These are phyloP conservation scores for Cynoglossus semilaevis DNA, from an alignment of 2,113 vertebrate species.

Conservation along the genomic window DNA sequence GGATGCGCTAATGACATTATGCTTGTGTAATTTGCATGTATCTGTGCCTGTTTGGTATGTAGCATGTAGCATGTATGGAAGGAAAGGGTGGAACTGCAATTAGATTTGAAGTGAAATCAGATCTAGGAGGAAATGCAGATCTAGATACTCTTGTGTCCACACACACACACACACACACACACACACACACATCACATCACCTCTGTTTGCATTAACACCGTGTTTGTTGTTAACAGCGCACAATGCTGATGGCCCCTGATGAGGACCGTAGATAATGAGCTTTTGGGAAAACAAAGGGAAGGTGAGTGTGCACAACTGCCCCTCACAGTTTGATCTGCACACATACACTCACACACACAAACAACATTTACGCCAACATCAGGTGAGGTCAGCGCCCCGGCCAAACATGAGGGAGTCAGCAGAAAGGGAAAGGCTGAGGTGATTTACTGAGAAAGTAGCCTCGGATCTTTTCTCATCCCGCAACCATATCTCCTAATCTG, in stretches of 20 bases:
- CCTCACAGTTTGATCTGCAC: slow-evolving; percentile 14
- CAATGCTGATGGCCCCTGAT: slow-evolving; percentile 6
- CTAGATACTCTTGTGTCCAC: slow-evolving; percentile 4
- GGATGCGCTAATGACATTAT: slow-evolving; percentile 68
- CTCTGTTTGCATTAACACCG: slow-evolving; percentile 11
- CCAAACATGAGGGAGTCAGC: slow-evolving; percentile 28
- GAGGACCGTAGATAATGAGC: slow-evolving; percentile 9
- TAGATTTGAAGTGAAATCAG: slow-evolving; percentile 45
- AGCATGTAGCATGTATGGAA: neutral
- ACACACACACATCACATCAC: too few species aligned
- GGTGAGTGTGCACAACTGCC: slow-evolving; percentile 10
- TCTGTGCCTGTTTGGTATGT: slow-evolving; percentile 8
- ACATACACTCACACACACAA: neutral
- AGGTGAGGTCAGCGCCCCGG: slow-evolving; percentile 41
- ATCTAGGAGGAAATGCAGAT: slow-evolving; percentile 47
- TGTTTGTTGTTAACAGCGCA: slow-evolving; percentile 28
- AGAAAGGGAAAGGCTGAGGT: slow-evolving; percentile 11
- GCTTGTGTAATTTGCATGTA: slow-evolving; percentile 53
- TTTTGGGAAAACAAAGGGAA: slow-evolving; percentile 30
- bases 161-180: too few species aligned
- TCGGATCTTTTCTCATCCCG: slow-evolving; percentile 44
- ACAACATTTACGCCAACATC: slow-evolving; percentile 1
- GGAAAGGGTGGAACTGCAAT: slow-evolving; percentile 36
- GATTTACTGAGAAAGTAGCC: slow-evolving; percentile 41
- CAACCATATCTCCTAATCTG: slow-evolving; percentile 51